A percentile compares a stretch with the other conserved stretches of the same genome.
These are phyloP conservation scores for Sandelia bainsii DNA, from an alignment of 2,797 vertebrate species.

Conservation along the genomic window DNA sequence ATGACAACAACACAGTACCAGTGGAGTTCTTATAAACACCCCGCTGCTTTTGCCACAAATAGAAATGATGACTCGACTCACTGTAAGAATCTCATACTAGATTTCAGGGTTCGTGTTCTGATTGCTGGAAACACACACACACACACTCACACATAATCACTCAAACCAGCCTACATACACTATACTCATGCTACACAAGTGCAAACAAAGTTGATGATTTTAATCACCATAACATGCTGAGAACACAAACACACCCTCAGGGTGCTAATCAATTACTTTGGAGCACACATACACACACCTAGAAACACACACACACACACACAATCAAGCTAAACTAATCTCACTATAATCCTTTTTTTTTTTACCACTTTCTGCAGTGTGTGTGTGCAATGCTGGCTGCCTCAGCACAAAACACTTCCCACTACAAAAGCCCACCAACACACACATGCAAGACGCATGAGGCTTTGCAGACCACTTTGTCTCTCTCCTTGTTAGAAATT, in stretches of 20 bases:
- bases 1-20: slow-evolving; percentile 20
- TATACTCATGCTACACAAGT: slow-evolving; percentile 39
- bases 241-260: slow-evolving; percentile 75
- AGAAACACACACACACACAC: slow-evolving; percentile 25
- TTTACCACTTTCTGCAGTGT: slow-evolving; percentile 4
- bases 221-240: slow-evolving; percentile 75
- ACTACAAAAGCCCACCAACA: slow-evolving; percentile 6
- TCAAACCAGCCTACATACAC: slow-evolving; percentile 19
- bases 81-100: slow-evolving; percentile 8
- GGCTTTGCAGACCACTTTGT: slow-evolving; percentile 5
- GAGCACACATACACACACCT: slow-evolving; percentile 19
- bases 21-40: slow-evolving; percentile 15
- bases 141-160: background rate
- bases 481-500: slow-evolving; percentile 24
- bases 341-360: slow-evolving; percentile 28
- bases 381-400: background rate
- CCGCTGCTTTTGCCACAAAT: slow-evolving; percentile 38
- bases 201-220: slow-evolving; percentile 73
- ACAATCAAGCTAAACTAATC: slow-evolving; percentile 53
- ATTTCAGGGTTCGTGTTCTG: slow-evolving; percentile 2
- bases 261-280: slow-evolving; percentile 74
- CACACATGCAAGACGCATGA: background rate
- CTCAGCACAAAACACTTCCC: slow-evolving; percentile 28
- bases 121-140: slow-evolving; percentile 21
- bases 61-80: slow-evolving; percentile 10